Evolutionary conservation across 2,113 vertebrate species (phyloP), one percentile per base, ranked within the genome.

Genomic region (Halcyon malimbica): DNA sequence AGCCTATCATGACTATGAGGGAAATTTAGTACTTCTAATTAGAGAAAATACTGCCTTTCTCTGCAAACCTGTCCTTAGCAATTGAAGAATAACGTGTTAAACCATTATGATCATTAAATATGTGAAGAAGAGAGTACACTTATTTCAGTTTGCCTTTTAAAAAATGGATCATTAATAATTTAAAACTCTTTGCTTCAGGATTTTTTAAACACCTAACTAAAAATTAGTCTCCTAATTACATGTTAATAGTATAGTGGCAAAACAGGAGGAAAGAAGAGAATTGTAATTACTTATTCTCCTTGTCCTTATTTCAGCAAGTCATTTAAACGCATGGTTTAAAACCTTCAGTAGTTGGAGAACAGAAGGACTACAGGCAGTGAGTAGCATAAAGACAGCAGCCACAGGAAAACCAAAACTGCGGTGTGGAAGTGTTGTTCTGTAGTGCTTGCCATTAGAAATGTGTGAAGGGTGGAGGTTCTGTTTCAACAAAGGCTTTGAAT

Each of bases 221-320:
- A 91, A 91, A 94, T 95, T 94, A 93, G 93, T 44, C 16, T 73
- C 51, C 91, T 95, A 93, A 97, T 97, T 96, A 91, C 63, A 90
- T 69, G 93, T 93, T 96, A 96, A 95, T 89, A 94, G 75, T 87
- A 69, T 70, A 87, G 74, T 83, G 50, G 81, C 83, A 95, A 97
- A 91, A 91, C 73, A 35, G 73, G 83, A 94, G 39, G 73, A 73
- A 94, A 87, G 84, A 94, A 70, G 33, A 89, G 60, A 75, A 89
- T 46, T 4, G 1, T 75, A 91, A 95, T 96, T 92, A 94, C 54
- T 94, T 78, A 83, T 71, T 92, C 79, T 95, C 44, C 31, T 48
- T 92, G 91, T 87, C 42, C 64, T 89, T 91, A 60, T 87, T 96
- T 96, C 91, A 94, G 54, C 41, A 67, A 86, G 51, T 70, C 37